A percentile compares a stretch with the other conserved stretches of the same genome.
These are phyloP conservation scores for Drosophila heteroneura DNA, from an alignment of 2,888 invertebrate species.

Conservation along the genomic window DNA sequence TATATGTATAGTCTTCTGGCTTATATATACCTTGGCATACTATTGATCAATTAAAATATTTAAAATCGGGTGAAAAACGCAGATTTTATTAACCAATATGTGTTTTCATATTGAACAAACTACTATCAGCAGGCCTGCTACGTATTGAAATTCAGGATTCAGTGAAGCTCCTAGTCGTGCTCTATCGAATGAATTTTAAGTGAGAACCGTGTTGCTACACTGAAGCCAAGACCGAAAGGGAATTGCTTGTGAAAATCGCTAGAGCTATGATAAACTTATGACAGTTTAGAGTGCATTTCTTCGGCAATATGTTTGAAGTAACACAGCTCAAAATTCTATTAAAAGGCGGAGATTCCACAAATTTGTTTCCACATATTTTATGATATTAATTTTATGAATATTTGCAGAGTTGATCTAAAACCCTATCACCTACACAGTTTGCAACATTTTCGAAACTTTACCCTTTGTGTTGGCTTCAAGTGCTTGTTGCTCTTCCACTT, in stretches of 20 bases:
- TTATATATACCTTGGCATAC: neutral
- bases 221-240: neutral
- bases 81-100: neutral
- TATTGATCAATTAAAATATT: neutral
- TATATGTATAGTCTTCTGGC: neutral
- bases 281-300: neutral
- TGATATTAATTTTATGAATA: neutral
- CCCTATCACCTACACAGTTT: conserved; percentile 1
- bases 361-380: neutral
- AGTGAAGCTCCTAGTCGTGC: neutral
- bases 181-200: neutral
- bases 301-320: neutral
- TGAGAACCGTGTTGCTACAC: neutral
- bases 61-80: neutral
- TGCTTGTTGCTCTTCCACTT: conserved; percentile 3
- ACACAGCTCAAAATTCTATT: neutral
- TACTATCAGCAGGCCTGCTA: neutral
- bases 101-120: neutral
- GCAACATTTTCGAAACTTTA: neutral
- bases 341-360: neutral
- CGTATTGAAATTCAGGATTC: neutral
- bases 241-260: neutral
- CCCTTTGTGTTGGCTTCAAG: neutral
- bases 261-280: neutral
- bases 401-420: neutral